phyloP scores from a whole-genome alignment of 2,113 vertebrate genomes.

The Sylvia atricapilla region DNA sequence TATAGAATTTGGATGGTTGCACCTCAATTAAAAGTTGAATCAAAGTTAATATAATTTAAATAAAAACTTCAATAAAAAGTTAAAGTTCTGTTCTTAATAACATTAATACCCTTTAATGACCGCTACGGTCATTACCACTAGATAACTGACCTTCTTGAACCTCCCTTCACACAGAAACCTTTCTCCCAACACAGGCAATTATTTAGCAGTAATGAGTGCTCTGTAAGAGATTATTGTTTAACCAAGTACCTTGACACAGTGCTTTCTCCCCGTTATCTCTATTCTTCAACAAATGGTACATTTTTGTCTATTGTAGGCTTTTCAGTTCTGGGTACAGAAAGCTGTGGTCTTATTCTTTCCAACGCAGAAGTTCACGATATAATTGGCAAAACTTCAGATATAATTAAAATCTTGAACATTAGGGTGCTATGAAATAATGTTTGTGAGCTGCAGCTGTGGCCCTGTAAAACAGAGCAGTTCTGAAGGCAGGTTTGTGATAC shows the following conservation, averaged over 20 bases:
- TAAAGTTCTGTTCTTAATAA: slow-evolving; percentile 76
- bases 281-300: slow-evolving; percentile 56
- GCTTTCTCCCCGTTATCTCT: slow-evolving; percentile 41
- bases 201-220: slow-evolving; percentile 66
- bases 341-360: slow-evolving; percentile 22
- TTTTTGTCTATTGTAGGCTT: slow-evolving; percentile 53
- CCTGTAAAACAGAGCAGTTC: background rate
- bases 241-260: slow-evolving; percentile 63
- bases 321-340: slow-evolving; percentile 51
- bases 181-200: slow-evolving; percentile 67
- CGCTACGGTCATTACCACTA: slow-evolving; percentile 71
- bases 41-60: slow-evolving; percentile 79
- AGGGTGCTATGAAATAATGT: slow-evolving; percentile 24
- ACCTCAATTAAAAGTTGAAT: slow-evolving; percentile 80
- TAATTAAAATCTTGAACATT: slow-evolving; percentile 60
- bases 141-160: slow-evolving; percentile 73
- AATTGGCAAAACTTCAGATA: slow-evolving; percentile 48
- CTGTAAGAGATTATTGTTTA: slow-evolving; percentile 66
- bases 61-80: slow-evolving; percentile 80
- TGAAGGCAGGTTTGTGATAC: background rate
- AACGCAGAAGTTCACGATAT: slow-evolving; percentile 7
- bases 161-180: slow-evolving; percentile 65
- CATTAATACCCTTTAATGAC: slow-evolving; percentile 74
- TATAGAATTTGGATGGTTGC: slow-evolving; percentile 78
- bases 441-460: slow-evolving; percentile 3